A percentile compares a stretch with the other conserved stretches of the same genome.
phyloP scores from a whole-genome alignment of 2,888 invertebrate species.

The Masnerella sp. region DNA sequence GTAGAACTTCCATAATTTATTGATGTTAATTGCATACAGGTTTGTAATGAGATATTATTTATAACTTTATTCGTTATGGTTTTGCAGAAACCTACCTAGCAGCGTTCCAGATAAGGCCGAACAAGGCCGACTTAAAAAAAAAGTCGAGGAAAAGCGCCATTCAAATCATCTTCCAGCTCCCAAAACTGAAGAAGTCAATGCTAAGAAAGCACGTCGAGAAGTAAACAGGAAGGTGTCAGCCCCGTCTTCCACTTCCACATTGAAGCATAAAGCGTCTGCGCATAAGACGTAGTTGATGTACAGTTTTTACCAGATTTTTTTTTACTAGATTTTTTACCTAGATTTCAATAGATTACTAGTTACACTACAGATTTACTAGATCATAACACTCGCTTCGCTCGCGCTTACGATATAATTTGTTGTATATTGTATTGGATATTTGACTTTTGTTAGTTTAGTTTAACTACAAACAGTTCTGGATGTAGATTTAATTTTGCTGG shows the following conservation, averaged over 20 bases:
- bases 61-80: neutral
- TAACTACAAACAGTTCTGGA: no score
- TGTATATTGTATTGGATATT: no score
- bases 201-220: neutral
- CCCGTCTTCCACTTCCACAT: neutral
- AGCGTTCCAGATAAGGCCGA: neutral
- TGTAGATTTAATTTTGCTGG: no score
- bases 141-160: neutral
- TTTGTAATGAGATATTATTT: neutral
- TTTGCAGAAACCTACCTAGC: no score
- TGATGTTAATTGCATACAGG: neutral
- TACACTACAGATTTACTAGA: neutral
- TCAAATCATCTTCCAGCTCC: neutral
- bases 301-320: neutral
- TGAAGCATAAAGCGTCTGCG: neutral
- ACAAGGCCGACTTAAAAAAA: neutral
- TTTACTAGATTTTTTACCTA: neutral
- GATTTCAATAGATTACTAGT: neutral
- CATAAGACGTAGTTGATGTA: neutral
- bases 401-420: no score
- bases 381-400: neutral
- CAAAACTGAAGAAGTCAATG: neutral
- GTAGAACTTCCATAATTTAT: neutral
- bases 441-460: no score
- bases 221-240: neutral